Percentiles rank a stretch among this genome's conserved stretches.
Conservation (phyloP, 2,888 invertebrate genomes). For the Masnerella sp. region DNA sequence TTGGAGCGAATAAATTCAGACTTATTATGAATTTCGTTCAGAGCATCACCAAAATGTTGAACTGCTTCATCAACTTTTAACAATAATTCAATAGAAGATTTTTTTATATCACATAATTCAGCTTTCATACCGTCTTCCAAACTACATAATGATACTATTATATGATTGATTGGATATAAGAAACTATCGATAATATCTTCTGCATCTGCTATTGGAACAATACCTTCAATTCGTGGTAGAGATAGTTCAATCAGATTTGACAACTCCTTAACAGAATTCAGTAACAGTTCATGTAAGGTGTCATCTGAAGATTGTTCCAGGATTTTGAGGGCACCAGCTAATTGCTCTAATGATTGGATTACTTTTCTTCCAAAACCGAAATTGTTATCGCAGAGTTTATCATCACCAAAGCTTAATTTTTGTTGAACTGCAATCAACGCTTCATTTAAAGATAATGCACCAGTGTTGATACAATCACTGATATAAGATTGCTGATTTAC, state of each 20-base stretch:
- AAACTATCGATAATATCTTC: constrained; percentile 75
- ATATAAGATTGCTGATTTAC: too few relatives aligned
- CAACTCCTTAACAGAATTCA: constrained; percentile 70
- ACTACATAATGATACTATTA: constrained; percentile 66
- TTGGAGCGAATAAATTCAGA: too few relatives aligned
- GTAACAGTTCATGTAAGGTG: constrained; percentile 65
- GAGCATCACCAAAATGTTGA: constrained; percentile 64
- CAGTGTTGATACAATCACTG: too few relatives aligned
- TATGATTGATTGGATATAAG: constrained; percentile 71
- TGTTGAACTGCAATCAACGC: too few relatives aligned
- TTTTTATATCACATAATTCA: constrained; percentile 35
- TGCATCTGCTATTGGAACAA: constrained; percentile 68
- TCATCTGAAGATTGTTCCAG: too few relatives aligned
- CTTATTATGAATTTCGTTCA: constrained; percentile 65
- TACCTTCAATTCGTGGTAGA: constrained; percentile 67
- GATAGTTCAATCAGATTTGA: constrained; percentile 71
- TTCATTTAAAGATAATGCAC: too few relatives aligned
- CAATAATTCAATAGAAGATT: constrained; percentile 61
- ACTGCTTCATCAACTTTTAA: constrained; percentile 65
- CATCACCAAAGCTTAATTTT: too few relatives aligned
- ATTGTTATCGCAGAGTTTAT: too few relatives aligned
- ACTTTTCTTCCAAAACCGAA: too few relatives aligned
- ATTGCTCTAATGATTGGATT: too few relatives aligned
- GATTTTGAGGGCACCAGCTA: too few relatives aligned
- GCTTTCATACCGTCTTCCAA: constrained; percentile 61